Evolutionary conservation across 2,797 vertebrate genomes (phyloP), one percentile per base, ranked within the genome.

Genomic region (Chrysocyon brachyurus): DNA sequence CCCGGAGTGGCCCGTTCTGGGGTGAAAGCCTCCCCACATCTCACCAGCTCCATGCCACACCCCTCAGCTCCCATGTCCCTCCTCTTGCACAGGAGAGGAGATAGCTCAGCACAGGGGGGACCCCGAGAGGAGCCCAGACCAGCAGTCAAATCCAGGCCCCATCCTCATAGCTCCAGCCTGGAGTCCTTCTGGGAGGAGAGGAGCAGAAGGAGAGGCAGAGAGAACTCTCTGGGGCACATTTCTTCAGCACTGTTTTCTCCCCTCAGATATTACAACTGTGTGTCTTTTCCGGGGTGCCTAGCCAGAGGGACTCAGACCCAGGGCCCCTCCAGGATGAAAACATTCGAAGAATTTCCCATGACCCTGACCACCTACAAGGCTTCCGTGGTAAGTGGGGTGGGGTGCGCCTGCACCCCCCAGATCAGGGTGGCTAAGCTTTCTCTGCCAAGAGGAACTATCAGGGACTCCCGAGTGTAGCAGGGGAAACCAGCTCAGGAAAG

Each of bases 211-310:
- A 49, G n/a, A 63, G n/a, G 6, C 2, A 9, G 16, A 28, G 5
- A 21, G n/a, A 19, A 16, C n/a, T 68, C 22, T 49, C 59, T n/a
- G 33, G 15, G 12, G 5, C 9, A 5, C 1, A 0, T n/a, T 52
- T 75, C 63, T 46, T 36, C 70, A 87, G 84, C 24, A 52, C 36
- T 21, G 26, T 89, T 92, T 97, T 57, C 79, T 96, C 70, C 63
- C 28, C 0, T 9, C 98, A 99, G 99, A 99, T 99, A 99, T 96
- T 99, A 99, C 98, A 99, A 99, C 97, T 99, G 99, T 6, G 99
- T 99, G 97, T 99, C 99, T 0, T 99, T 99, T 98, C 98, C 99
- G 14, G 99, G 99, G 64, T 99, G 99, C 90, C 98, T 99, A 98
- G 99, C 99, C 93, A 98, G 99, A 96, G 99, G 99, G 87, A 98